Conservation (phyloP, 2,113 vertebrate genomes). For the Sphyrna mokarran region DNA sequence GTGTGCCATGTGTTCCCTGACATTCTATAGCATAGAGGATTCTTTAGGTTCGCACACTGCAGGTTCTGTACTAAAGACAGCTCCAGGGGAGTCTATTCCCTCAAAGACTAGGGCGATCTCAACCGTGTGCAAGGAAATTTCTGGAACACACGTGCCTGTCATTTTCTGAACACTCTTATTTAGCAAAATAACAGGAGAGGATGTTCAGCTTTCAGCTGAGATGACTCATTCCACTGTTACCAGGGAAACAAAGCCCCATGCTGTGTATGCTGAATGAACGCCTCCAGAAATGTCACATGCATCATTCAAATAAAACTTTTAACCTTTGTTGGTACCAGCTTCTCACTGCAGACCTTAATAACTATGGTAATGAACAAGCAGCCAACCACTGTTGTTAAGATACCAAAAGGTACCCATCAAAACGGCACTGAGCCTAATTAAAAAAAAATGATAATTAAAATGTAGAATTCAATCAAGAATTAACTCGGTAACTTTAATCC, state of each 20-base stretch:
- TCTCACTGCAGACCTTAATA: not conserved
- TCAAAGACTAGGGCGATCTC: not conserved
- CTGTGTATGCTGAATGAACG: constrained; percentile 42
- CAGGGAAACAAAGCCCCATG: constrained; percentile 48
- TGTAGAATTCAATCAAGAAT: not conserved
- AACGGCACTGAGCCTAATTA: not conserved
- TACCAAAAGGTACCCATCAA: not conserved
- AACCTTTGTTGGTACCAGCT: not conserved
- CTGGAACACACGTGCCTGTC: not conserved
- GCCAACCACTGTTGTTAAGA: not conserved
- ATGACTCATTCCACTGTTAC: constrained; percentile 41
- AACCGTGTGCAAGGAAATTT: not conserved
- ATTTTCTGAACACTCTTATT: not conserved
- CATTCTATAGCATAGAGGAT: not conserved
- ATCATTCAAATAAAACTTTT: constrained; percentile 31
- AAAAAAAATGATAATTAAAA: not conserved
- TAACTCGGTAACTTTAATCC: not conserved
- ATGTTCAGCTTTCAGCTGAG: not conserved
- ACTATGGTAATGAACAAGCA: not conserved
- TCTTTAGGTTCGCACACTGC: not conserved
- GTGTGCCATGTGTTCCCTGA: not conserved
- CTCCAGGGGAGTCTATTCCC: too few species aligned
- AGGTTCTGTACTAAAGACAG: too few species aligned
- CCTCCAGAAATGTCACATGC: constrained; percentile 42
- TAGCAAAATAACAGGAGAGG: not conserved